These are phyloP conservation scores for Chymomyza fuscimana DNA, from an alignment of 2,888 invertebrate species.

Conservation along the genomic window DNA sequence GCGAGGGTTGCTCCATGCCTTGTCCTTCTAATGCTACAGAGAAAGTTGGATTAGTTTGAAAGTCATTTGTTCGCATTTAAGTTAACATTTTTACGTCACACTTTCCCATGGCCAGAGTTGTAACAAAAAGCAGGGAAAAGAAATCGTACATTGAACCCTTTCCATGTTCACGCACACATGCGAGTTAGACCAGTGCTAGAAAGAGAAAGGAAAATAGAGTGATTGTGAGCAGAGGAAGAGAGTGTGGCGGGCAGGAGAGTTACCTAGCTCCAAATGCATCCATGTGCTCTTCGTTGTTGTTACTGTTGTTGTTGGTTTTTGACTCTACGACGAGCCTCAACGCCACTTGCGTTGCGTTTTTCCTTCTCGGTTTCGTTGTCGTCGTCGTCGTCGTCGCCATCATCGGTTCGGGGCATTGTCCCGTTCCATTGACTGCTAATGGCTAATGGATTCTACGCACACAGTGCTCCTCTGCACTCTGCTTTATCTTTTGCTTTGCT, in stretches of 20 bases:
- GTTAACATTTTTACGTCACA: slow-evolving; percentile 32
- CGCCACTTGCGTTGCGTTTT: slow-evolving; percentile 18
- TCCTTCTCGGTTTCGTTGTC: slow-evolving; percentile 19
- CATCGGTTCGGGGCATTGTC: slow-evolving; percentile 46
- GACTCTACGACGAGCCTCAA: too few relatives aligned
- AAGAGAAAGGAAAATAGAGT: slow-evolving; percentile 3
- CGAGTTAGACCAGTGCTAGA: neutral
- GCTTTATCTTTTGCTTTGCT: slow-evolving; percentile 53
- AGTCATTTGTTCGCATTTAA: slow-evolving; percentile 20
- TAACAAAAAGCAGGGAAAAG: slow-evolving; percentile 26
- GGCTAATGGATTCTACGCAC: slow-evolving; percentile 53
- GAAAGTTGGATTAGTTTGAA: neutral
- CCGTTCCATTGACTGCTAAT: slow-evolving; percentile 51
- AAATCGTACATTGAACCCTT: slow-evolving; percentile 74
- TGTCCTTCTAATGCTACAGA: neutral
- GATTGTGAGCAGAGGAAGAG: neutral
- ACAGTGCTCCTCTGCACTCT: slow-evolving; percentile 29
- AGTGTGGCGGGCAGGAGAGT: neutral
- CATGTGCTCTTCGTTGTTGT: slow-evolving; percentile 22
- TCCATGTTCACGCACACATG: slow-evolving; percentile 37
- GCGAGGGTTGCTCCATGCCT: slow-evolving; percentile 17
- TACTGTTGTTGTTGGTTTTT: neutral
- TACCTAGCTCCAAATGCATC: slow-evolving; percentile 46
- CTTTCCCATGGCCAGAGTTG: slow-evolving; percentile 57
- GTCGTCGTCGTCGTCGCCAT: slow-evolving; percentile 23